Evolutionary conservation across 2,888 invertebrate species (phyloP).

Genomic region (Erebia epiphron): DNA sequence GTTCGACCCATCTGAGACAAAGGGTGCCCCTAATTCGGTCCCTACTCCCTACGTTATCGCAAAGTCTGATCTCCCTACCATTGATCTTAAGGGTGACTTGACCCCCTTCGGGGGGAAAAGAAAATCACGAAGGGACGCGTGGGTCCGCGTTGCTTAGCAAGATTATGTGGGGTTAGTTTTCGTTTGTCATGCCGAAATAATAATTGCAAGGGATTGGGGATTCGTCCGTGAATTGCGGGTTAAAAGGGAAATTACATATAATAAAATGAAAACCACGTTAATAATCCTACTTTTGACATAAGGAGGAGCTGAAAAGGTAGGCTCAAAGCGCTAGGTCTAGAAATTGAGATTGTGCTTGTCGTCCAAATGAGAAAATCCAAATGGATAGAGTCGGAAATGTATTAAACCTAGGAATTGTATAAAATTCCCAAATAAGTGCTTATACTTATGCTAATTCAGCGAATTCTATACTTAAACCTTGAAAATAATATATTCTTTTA

Average conservation of each 20-base stretch:
- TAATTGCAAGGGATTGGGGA: conserved; percentile 41
- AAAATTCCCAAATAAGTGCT: too few species aligned
- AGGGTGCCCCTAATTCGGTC: conserved; percentile 70
- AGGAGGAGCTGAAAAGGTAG: too few species aligned
- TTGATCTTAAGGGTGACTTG: conserved; percentile 83
- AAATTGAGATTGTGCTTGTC: too few species aligned
- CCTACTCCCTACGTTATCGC: conserved; percentile 76
- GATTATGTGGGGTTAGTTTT: conserved; percentile 74
- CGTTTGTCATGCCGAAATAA: conserved; percentile 59
- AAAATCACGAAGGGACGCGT: conserved; percentile 70
- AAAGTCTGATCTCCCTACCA: conserved; percentile 79
- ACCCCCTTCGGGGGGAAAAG: conserved; percentile 74
- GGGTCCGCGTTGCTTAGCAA: conserved; percentile 55
- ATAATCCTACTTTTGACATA: too few species aligned
- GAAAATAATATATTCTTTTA: too few species aligned
- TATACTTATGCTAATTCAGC: too few species aligned
- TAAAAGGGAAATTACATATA: conserved; percentile 15
- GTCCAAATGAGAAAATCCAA: too few species aligned
- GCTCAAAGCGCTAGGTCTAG: too few species aligned
- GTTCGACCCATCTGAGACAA: conserved; percentile 78
- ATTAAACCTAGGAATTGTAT: too few species aligned
- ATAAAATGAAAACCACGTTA: neutral
- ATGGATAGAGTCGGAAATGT: too few species aligned
- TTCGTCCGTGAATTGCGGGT: conserved; percentile 36
- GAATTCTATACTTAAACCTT: too few species aligned